A percentile compares a stretch with the other conserved stretches of the same genome.
Conservation (phyloP, 2,113 vertebrate species). For the Vidua chalybeata region DNA sequence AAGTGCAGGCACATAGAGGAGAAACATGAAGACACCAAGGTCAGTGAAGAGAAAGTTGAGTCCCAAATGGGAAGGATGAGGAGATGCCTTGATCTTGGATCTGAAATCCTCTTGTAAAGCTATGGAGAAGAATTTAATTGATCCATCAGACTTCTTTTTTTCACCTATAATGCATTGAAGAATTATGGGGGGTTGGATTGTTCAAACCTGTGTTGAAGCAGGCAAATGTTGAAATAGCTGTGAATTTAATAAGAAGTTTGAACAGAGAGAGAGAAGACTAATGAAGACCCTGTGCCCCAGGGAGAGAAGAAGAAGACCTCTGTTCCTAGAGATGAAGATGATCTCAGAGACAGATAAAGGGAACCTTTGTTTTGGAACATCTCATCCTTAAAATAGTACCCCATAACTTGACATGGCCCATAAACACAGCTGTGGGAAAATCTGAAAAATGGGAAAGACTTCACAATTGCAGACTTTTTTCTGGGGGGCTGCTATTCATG, state of each 20-base stretch:
- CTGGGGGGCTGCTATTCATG: not conserved
- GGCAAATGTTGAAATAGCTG: not conserved
- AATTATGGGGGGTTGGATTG: not conserved
- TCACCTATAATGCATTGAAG: not conserved
- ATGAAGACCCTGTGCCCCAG: not conserved
- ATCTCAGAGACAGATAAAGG: not conserved
- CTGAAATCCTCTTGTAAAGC: not conserved
- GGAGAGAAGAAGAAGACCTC: not conserved
- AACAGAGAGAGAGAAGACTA: not conserved
- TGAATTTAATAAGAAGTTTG: not conserved
- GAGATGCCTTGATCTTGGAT: not conserved
- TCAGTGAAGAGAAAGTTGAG: not conserved
- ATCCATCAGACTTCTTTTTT: not conserved
- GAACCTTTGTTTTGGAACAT: not conserved
- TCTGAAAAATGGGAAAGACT: not conserved
- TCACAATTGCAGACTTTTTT: not conserved
- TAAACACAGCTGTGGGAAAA: not conserved
- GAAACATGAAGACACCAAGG: not conserved
- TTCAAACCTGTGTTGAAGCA: not conserved
- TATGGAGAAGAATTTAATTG: not conserved
- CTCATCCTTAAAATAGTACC: not conserved
- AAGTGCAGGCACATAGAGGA: not conserved
- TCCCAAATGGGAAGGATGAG: not conserved
- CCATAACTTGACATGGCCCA: not conserved
- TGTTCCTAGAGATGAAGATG: not conserved